A percentile compares a stretch with the other conserved stretches of the same genome.
phyloP scores from a whole-genome alignment of 2,888 invertebrate species.

The Priocnemis perturbator region DNA sequence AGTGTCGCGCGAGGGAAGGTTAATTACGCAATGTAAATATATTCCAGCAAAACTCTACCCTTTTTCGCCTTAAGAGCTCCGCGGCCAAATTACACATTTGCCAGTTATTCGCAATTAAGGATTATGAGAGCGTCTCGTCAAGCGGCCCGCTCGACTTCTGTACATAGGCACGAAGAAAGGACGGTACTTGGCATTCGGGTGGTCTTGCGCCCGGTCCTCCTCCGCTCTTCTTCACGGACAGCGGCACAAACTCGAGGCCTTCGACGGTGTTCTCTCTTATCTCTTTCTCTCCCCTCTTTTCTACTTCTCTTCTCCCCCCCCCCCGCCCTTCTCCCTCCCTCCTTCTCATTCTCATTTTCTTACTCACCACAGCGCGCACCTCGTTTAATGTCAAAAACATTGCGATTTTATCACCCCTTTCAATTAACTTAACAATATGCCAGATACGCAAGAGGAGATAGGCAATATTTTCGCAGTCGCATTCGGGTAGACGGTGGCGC shows the following conservation, averaged over 20 bases:
- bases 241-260: constrained; percentile 32
- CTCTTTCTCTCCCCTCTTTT: constrained; percentile 8
- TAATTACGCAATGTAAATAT: too few species aligned
- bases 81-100: too few species aligned
- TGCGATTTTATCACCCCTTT: constrained; percentile 66
- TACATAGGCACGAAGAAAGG: too few species aligned
- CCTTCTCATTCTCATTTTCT: constrained; percentile 40
- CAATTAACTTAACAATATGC: constrained; percentile 69
- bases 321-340: constrained; percentile 19
- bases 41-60: too few species aligned
- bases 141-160: too few species aligned
- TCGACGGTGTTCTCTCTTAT: constrained; percentile 31
- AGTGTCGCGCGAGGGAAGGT: too few species aligned
- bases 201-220: constrained; percentile 47
- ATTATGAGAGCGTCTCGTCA: constrained; percentile 17
- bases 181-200: constrained; percentile 51
- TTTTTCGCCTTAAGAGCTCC: too few species aligned
- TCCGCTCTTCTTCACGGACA: constrained; percentile 35
- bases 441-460: constrained; percentile 61
- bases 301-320: background rate
- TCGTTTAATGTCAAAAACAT: constrained; percentile 66
- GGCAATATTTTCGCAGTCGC: constrained; percentile 56
- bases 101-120: constrained; percentile 54
- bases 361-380: constrained; percentile 40
- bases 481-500: constrained; percentile 23